Evolutionary conservation across 2,797 vertebrate genomes (phyloP), one percentile per base, ranked within the genome.

Genomic region (Sphenopsis melanotis): DNA sequence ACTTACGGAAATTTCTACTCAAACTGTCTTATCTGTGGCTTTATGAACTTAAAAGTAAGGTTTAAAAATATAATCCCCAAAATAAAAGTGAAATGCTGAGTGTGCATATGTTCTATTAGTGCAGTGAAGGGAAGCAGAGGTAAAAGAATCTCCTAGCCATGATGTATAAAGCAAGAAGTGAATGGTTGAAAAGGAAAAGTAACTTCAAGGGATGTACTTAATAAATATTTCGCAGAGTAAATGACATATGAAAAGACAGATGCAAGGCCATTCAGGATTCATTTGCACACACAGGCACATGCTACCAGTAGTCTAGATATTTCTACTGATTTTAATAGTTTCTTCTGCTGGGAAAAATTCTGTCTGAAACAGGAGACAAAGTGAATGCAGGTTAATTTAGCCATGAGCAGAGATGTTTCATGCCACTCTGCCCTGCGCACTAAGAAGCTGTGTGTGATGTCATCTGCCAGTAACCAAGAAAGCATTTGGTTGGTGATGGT

Each of bases 341-440:
- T 64, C n/a, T 77, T 59, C 52, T 87, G 11, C n/a, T 77, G 19
- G 26, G 20, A 47, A 79, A 65, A 77, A 30, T 6, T 14, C 2
- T 47, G 15, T 65, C 26, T 36, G 17, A 55, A 87, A 56, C 5
- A n/a, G 17, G 24, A 76, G 30, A 12, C 10, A 60, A 19, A 75
- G 24, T 44, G 20, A 86, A 55, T 42, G 19, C 22, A 69, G 46
- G 18, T 50, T 49, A 55, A 20, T 42, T 6, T 44, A 44, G 22
- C 24, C 53, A 20, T 26, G 5, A 61, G 9, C 17, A 52, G 49
- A 57, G 20, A 23, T 0, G 0, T 32, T 75, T 77, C 50, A 6
- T 16, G 8, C 5, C 1, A 0, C 16, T 83, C 7, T 64, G 23
- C 8, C 21, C 22, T 75, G 18, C 20, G 19, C 0, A 2, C 22